phyloP scores from a whole-genome alignment of 1,140 invertebrate genomes.

The Pseudomyrmex pallidus region DNA sequence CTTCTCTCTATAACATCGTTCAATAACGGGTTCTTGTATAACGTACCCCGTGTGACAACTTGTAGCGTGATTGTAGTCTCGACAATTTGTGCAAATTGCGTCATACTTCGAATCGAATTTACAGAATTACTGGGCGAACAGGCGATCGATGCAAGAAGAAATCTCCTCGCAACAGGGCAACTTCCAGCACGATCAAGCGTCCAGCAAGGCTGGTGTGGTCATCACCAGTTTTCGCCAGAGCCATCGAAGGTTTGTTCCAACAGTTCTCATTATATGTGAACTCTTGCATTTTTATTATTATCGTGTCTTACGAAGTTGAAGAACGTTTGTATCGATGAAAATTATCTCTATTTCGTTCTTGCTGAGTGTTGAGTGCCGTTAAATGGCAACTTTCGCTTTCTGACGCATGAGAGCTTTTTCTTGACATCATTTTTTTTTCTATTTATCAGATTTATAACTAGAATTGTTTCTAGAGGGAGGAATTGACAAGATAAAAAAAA shows the following conservation, averaged over 20 bases:
- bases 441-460: slow-evolving; percentile 36
- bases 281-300: slow-evolving; percentile 20
- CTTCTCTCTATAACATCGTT: background rate
- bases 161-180: slow-evolving; percentile 85
- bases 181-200: slow-evolving; percentile 87
- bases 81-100: background rate
- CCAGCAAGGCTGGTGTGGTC: slow-evolving; percentile 93
- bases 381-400: slow-evolving; percentile 62
- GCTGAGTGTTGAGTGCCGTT: slow-evolving; percentile 71
- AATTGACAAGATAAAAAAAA: background rate
- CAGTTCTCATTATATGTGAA: slow-evolving; percentile 42
- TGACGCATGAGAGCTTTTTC: slow-evolving; percentile 73
- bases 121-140: slow-evolving; percentile 83
- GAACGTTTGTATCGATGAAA: slow-evolving; percentile 50
- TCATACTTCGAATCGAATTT: background rate
- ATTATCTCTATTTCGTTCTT: slow-evolving; percentile 74
- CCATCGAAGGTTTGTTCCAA: slow-evolving; percentile 90
- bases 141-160: slow-evolving; percentile 84
- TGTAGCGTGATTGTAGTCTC: background rate
- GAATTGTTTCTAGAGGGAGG: slow-evolving; percentile 28
- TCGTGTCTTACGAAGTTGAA: slow-evolving; percentile 44
- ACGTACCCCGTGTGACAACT: background rate
- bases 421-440: slow-evolving; percentile 56
- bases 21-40: too few species aligned
- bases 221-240: slow-evolving; percentile 97